phyloP scores from a whole-genome alignment of 1,140 invertebrate species.

The Temnothorax longispinosus region DNA sequence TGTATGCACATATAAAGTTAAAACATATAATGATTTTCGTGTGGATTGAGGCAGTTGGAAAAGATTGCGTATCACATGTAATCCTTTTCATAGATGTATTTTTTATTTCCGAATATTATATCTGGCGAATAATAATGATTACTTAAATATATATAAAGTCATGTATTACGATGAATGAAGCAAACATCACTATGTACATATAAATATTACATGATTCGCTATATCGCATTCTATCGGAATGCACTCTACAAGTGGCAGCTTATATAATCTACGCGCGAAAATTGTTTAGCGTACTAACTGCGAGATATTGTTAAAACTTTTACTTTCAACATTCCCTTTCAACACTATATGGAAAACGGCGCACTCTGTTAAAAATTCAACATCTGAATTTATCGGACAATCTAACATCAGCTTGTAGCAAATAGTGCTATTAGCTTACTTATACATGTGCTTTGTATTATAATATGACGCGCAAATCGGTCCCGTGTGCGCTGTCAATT shows the following conservation, averaged over 20 bases:
- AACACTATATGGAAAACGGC: slow-evolving; percentile 57
- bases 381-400: slow-evolving; percentile 50
- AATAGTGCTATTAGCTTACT: slow-evolving; percentile 52
- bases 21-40: background rate
- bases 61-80: background rate
- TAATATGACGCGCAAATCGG: slow-evolving; percentile 32
- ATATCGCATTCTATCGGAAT: slow-evolving; percentile 66
- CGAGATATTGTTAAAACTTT: slow-evolving; percentile 61
- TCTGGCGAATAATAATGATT: slow-evolving; percentile 65
- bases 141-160: slow-evolving; percentile 68
- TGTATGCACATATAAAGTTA: background rate
- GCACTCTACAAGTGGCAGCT: slow-evolving; percentile 53
- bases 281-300: slow-evolving; percentile 59
- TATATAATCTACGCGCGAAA: slow-evolving; percentile 59
- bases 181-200: slow-evolving; percentile 73
- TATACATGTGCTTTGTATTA: slow-evolving; percentile 62
- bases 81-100: slow-evolving; percentile 36
- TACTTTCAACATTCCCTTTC: slow-evolving; percentile 57
- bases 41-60: background rate
- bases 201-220: slow-evolving; percentile 74
- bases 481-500: slow-evolving; percentile 33
- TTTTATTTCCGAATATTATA: slow-evolving; percentile 61
- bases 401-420: slow-evolving; percentile 57
- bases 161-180: slow-evolving; percentile 70
- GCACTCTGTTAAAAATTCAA: slow-evolving; percentile 59